Percentiles rank a stretch among this genome's conserved stretches.
Evolutionary conservation across 2,797 vertebrate species (phyloP).

Genomic region (Oceanodroma leucorhoa): DNA sequence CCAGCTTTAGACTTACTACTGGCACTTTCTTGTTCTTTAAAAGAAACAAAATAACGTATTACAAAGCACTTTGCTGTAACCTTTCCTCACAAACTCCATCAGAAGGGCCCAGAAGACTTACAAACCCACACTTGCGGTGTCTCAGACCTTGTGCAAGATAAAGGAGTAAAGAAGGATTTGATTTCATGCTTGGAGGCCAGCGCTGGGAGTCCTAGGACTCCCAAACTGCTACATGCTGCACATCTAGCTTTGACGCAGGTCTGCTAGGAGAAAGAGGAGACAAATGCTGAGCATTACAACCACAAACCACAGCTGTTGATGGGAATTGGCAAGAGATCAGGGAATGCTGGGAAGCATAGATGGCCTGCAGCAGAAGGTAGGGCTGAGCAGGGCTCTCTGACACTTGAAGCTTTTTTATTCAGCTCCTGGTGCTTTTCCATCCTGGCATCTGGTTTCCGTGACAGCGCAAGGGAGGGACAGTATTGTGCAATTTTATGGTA

Average conservation of each 20-base stretch:
- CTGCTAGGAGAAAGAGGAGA: slow-evolving; percentile 24
- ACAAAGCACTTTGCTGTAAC: neutral
- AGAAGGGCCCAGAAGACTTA: neutral
- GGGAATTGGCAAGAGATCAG: slow-evolving; percentile 49
- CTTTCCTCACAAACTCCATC: neutral
- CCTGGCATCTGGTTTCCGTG: slow-evolving; percentile 8
- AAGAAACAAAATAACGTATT: neutral
- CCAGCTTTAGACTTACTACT: neutral
- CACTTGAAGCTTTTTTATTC: neutral
- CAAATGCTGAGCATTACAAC: slow-evolving; percentile 43
- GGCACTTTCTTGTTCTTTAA: neutral
- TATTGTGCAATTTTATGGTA: neutral
- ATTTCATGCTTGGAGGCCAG: neutral
- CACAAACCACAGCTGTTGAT: slow-evolving; percentile 50
- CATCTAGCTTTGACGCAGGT: slow-evolving; percentile 1
- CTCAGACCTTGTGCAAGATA: neutral
- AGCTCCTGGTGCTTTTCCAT: slow-evolving; percentile 25
- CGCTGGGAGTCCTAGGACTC: neutral
- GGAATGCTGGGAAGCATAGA: slow-evolving; percentile 29
- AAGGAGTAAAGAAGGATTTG: neutral
- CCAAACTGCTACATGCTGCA: neutral
- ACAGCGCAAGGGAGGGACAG: neutral
- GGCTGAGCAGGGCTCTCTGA: neutral
- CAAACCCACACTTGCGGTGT: neutral
- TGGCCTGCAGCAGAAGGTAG: slow-evolving; percentile 51